phyloP scores from a whole-genome alignment of 2,797 vertebrate species.

The Loris lydekkerianus region DNA sequence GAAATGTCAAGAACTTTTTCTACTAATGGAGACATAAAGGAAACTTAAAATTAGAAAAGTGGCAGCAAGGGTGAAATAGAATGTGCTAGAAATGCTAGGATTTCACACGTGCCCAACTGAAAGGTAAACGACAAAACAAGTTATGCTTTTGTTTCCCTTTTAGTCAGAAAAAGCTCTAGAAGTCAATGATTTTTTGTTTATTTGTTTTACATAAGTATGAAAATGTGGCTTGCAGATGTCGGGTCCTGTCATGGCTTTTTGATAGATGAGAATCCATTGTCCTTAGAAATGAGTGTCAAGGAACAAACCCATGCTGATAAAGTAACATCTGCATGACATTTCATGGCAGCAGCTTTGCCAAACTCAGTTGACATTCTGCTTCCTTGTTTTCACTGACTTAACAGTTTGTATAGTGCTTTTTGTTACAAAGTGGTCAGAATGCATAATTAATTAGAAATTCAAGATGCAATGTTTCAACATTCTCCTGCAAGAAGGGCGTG shows the following conservation, averaged over 20 bases:
- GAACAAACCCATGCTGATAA: neutral
- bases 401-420: neutral
- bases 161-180: neutral
- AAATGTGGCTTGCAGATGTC: neutral
- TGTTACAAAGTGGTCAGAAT: neutral
- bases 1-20: neutral
- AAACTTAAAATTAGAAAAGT: neutral
- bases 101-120: neutral
- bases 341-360: neutral
- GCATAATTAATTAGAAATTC: slow-evolving; percentile 57
- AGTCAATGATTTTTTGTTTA: neutral
- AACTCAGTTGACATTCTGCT: neutral
- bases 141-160: slow-evolving; percentile 14
- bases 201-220: neutral
- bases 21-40: neutral
- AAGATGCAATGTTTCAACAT: neutral
- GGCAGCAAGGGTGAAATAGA: neutral
- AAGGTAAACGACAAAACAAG: neutral
- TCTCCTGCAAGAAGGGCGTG: neutral
- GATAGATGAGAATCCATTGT: neutral
- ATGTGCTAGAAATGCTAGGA: neutral
- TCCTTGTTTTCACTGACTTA: neutral
- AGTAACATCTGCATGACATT: neutral
- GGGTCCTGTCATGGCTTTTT: neutral
- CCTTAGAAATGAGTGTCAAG: neutral